Evolutionary conservation across 2,113 vertebrate species (phyloP).

Genomic region (Balaenoptera acutorostrata): DNA sequence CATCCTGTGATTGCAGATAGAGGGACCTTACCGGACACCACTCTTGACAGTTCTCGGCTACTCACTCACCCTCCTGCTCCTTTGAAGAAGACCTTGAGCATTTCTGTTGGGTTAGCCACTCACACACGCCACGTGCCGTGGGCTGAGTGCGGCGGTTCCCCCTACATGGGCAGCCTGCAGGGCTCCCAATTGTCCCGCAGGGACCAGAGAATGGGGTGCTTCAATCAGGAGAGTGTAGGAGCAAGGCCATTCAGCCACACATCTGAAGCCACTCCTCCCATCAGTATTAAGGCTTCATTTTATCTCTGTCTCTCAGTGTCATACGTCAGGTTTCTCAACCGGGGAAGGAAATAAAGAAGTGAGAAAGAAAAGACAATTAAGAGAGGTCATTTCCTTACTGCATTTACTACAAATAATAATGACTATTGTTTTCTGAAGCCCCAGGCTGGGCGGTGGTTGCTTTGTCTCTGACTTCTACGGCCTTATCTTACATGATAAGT

Average conservation of each 20-base stretch:
- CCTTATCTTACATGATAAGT: not conserved
- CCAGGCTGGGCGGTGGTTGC: not conserved
- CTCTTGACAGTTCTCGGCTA: not conserved
- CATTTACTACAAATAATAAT: not conserved
- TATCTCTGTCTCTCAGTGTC: not conserved
- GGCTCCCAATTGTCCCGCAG: not conserved
- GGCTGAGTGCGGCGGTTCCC: not conserved
- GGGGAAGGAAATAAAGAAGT: not conserved
- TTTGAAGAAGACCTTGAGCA: not conserved
- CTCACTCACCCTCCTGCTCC: not conserved
- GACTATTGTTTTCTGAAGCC: not conserved
- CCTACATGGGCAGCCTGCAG: not conserved
- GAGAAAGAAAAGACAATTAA: not conserved
- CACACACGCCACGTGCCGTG: not conserved
- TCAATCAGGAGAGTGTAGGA: not conserved
- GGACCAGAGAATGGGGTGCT: not conserved
- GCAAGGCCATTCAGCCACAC: not conserved
- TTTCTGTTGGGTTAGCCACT: not conserved
- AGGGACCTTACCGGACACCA: not conserved
- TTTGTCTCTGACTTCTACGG: not conserved
- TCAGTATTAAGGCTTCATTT: not conserved
- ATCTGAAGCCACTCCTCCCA: not conserved
- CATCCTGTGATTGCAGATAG: not conserved
- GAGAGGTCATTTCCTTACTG: not conserved
- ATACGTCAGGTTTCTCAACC: not conserved